Base-by-base conservation (phyloP, 2,113 vertebrate species). In the Nymphicus hollandicus region DNA sequence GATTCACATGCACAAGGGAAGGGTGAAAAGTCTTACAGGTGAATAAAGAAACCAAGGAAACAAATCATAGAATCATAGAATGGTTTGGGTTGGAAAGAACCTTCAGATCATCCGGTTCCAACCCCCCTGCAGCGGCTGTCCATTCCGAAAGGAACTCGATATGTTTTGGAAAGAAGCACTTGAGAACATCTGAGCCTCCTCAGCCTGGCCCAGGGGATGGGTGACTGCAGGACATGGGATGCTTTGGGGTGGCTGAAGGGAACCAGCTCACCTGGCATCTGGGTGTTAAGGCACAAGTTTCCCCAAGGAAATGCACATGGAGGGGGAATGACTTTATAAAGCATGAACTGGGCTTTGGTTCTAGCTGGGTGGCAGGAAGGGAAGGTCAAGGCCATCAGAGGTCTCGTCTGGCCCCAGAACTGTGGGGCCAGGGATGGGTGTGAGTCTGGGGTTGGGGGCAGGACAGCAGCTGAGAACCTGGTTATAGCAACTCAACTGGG, bases 401-500 rank as follows among this genome's bases (percentile, higher is more conserved):
- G 72, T n/a, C 69, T 20, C 3, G 0, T 4, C 37, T 88, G 66
- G 53, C n/a, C 44, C 43, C 19, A 37, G 35, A 53, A 22, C 39
- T 0, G 1, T 0, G 1, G 63, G 79, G 50, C 43, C 65, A 80
- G n/a, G 35, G 72, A 24, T 0, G 10, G 63, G 61, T 8, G 23
- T 0, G 1, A 83, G 68, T 81, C 78, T 63, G 56, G 37, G 29
- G 53, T 27, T 37, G 37, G 64, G 52, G 82, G 81, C 74, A 80
- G 71, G 25, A 83, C 43, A 88, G 81, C 63, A 95, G 87, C 79
- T 73, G 81, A 63, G 74, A 1, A 20, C 78, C 87, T 90, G 46
- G 74, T 93, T 88, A 86, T 35, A 93, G 94, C 95, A 89, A 65
- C 93, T 89, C 84, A 71, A 4, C 81, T 66, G 79, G 71, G 88